phyloP scores from a whole-genome alignment of 2,113 vertebrate species.

The Pantherophis guttatus region DNA sequence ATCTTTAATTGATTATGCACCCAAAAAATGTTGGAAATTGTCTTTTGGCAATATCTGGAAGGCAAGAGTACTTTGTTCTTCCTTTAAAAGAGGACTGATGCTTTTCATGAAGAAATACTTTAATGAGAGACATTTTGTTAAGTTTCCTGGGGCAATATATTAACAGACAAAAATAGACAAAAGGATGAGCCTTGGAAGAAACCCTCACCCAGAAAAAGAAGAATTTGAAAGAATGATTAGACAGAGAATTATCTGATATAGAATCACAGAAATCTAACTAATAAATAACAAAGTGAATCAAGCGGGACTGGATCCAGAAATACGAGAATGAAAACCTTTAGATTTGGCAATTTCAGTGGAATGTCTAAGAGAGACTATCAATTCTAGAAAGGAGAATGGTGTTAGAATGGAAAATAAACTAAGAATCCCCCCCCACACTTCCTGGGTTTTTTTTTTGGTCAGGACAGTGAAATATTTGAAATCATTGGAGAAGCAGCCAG shows the following conservation, averaged over 20 bases:
- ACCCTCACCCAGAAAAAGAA: not conserved
- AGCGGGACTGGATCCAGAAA: not conserved
- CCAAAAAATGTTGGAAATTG: not conserved
- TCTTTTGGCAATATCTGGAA: not conserved
- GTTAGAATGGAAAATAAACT: not conserved
- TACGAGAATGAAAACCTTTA: not conserved
- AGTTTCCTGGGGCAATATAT: not conserved
- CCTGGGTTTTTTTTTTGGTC: not conserved
- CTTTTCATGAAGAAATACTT: not conserved
- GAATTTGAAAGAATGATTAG: not conserved
- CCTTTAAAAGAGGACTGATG: slow-evolving; percentile 17
- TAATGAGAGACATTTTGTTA: not conserved
- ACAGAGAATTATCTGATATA: not conserved
- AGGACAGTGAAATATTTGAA: not conserved
- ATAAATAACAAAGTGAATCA: not conserved
- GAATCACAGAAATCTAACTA: not conserved
- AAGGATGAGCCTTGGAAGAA: not conserved
- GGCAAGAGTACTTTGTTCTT: not conserved
- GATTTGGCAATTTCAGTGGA: not conserved
- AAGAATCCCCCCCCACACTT: not conserved
- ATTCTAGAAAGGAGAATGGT: not conserved
- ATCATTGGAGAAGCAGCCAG: not conserved
- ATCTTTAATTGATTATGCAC: not conserved
- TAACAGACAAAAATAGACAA: not conserved
- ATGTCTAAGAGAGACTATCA: not conserved